Evolutionary conservation across 2,888 invertebrate genomes (phyloP), one percentile per base, ranked within the genome.

Genomic region (Metellina segmentata): DNA sequence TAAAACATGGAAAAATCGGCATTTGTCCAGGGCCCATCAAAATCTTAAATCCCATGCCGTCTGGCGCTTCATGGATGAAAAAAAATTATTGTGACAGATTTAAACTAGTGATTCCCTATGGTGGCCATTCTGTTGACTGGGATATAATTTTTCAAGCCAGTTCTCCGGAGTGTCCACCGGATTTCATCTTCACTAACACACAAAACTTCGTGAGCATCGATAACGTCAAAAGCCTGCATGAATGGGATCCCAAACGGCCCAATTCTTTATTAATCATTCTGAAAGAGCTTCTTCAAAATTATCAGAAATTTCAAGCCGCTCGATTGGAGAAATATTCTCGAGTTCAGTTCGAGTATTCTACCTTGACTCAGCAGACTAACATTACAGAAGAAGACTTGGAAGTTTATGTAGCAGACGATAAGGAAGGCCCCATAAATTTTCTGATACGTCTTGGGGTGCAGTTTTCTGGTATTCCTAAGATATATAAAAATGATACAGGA

Each of bases 71-170:
- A 0, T 92, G 71, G 70, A 70, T 75, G 71, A 81, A 85, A 53
- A 79, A 85, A 81, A 81, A 74, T 11, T 77, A 51, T 51, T 92
- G 85, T 53, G 92, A 92, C 77, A 81, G 92, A 81, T 92, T 92
- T 85, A 92, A 92, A 53, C 51, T 92, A 13, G 89, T 92, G 34
- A 89, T 92, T 19, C 92, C 92, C 7, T 92, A 92, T 74, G 92
- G 92, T 71, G 92, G 92, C 34, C 92, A 92, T 81, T 85, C 85
- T 53, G 89, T 92, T 16, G 91, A 91, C n/a, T 91, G 91, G 91
- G 81, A 78, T 82, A 61, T 91, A 19, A 87, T 91, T 19, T 87
- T 91, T 78, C 91, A 91, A 79, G 86, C 91, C 0, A 69, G 20
- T 16, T 77, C 72, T 19, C 91, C 91, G 5, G 87, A 87, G 8